phyloP scores from a whole-genome alignment of 1,140 invertebrate species.

The Neodiprion lecontei region DNA sequence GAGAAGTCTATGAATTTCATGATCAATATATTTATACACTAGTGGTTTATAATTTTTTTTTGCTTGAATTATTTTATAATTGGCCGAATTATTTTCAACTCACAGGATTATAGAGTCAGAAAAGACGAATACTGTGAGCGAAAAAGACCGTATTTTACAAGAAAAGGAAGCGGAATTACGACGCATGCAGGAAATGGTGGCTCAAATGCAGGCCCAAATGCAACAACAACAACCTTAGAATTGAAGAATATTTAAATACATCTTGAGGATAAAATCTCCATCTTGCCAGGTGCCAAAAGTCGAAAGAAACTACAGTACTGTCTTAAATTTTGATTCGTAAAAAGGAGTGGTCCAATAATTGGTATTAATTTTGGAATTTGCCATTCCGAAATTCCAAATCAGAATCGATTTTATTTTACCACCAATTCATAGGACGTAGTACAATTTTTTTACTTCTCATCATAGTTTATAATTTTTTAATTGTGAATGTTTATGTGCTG shows the following conservation, averaged over 20 bases:
- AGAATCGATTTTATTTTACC: no score
- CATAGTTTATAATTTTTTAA: no score
- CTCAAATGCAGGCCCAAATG: slow-evolving; percentile 94
- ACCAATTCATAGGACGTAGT: no score
- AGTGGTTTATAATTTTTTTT: slow-evolving; percentile 18
- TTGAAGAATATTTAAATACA: slow-evolving; percentile 18
- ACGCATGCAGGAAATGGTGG: slow-evolving; percentile 94
- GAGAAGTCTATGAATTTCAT: neutral
- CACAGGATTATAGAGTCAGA: slow-evolving; percentile 51
- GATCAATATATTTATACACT: slow-evolving; percentile 15
- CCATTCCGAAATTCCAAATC: no score
- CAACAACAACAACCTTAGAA: slow-evolving; percentile 70
- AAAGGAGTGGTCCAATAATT: no score
- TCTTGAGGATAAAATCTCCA: slow-evolving; percentile 27
- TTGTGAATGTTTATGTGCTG: no score
- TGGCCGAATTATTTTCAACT: slow-evolving; percentile 9
- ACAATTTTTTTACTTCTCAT: no score
- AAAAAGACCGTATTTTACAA: slow-evolving; percentile 84
- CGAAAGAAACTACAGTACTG: slow-evolving; percentile 11
- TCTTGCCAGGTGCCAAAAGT: slow-evolving; percentile 53
- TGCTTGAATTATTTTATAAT: slow-evolving; percentile 14
- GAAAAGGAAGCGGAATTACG: slow-evolving; percentile 91
- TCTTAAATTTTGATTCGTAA: neutral
- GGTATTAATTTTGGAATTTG: no score
- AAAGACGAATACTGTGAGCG: slow-evolving; percentile 61